Base-by-base conservation (phyloP, 2,888 invertebrate species). In the Dryobotodes eremita region DNA sequence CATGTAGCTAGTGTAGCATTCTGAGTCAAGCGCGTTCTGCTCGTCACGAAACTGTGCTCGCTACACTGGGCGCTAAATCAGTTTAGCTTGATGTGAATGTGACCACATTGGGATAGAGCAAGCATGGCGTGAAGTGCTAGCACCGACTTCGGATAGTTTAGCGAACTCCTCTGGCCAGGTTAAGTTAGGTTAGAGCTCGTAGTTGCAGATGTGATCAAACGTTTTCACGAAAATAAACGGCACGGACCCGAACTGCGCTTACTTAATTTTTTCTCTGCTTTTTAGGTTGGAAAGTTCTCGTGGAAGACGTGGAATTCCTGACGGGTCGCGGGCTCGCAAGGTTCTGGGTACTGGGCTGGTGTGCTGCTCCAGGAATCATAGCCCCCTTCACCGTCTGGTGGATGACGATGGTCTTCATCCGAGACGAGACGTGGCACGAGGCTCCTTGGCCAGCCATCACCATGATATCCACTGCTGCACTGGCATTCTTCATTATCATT, bases 281-380 rank as follows among this genome's bases (percentile, higher is more conserved):
- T 86, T 11, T 85, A 96, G 96, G 96, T 74, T 94, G 95, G 94
- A 94, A 92, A 85, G 86, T 90, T 3, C 86, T 96, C 23, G 89
- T 92, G 1, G 94, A 94, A 89, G 96, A 96, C 78, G 90, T 96
- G 3, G 95, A 95, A 74, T 96, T 96, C 82, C 79, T 96, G 31
- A 94, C 92, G 0, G 94, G 94, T 1, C 83, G 83, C 2, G 84
- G 90, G 2, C 71, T 96, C 5, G 59, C 77, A 1, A 93, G 90
- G 75, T 88, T 76, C 65, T 96, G 96, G 96, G 89, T 92, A 36
- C 82, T 92, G 85, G 95, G 94, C 1, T 96, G 96, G 96, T 94
- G 92, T 79, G 83, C 88, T 0, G 92, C 92, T 0, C 92, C 94
- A 0, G 92, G 89, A 0, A 78, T 94, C 31, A 84, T 95, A 2